Base-by-base conservation (phyloP, 2,113 vertebrate species). In the Panurus biarmicus region DNA sequence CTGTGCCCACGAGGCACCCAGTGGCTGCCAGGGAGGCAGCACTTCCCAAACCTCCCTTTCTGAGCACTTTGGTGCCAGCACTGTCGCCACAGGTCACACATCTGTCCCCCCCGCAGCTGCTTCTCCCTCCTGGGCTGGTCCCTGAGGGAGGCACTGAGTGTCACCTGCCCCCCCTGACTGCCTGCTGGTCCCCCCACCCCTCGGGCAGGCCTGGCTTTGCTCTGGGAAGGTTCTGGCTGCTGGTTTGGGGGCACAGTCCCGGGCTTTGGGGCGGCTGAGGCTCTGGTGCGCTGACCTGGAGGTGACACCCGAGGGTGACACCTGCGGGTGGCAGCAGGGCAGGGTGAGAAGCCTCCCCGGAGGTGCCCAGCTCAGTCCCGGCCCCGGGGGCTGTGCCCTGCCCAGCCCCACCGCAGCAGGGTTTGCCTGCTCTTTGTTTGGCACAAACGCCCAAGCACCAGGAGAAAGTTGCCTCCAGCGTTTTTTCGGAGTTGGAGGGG, bases 381-480 rank as follows among this genome's bases (percentile, higher is more conserved):
- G 42, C 42, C 48, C 54, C 21, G 6, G 33, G 42, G 42, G 40
- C 40, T 19, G 42, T 13, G 44, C 75, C 48, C 57, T 79, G 73
- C 57, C 73, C 21, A 10, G 23, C 40, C 40, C 42, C 16, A 14
- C 42, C 6, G 42, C 42, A 44, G 15, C 42, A 44, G 42, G 42
- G 13, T 17, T 44, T 42, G 40, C 40, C 8, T 4, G 77, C 78
- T 85, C 93, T 96, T 77, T 92, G 89, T 81, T 35, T 87, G 14
- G 84, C 40, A 0, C 33, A 11, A 33, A 38, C 82, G 89, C 93
- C 89, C 93, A 50, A 91, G 74, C 85, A 76, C 50, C 94, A 16
- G 91, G 70, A 50, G 70, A 61, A 87, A 93, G 91, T 92, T 67
- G 95, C 94, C 95, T 89, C 84, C 87, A 93, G 95, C 89, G 5